Conservation (phyloP, 2,797 vertebrate species). For the Melanotaenia nigrans region DNA sequence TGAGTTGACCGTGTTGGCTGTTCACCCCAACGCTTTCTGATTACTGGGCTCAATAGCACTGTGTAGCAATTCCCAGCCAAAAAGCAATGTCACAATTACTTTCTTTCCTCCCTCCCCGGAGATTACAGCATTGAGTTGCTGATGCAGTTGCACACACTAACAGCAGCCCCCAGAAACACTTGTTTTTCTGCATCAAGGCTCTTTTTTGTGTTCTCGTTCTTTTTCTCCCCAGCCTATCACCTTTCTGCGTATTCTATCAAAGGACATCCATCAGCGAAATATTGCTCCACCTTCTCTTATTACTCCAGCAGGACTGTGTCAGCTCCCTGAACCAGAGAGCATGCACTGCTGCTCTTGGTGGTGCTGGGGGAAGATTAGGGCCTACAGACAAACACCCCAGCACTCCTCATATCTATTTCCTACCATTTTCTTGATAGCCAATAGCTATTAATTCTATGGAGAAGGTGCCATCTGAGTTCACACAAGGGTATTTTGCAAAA, state of each 20-base stretch:
- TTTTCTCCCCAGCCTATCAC: constrained; percentile 68
- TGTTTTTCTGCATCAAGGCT: constrained; percentile 69
- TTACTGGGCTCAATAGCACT: constrained; percentile 63
- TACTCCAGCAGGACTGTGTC: constrained; percentile 72
- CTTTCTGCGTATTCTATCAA: constrained; percentile 71
- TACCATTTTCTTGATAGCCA: constrained; percentile 17
- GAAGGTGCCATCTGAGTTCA: background rate
- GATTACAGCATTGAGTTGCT: constrained; percentile 72
- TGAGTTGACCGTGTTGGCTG: constrained; percentile 49
- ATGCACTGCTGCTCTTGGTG: constrained; percentile 18
- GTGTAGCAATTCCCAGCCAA: constrained; percentile 65
- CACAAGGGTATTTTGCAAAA: background rate
- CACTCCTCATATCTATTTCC: constrained; percentile 13
- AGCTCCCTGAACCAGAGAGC: constrained; percentile 50
- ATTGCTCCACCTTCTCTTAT: constrained; percentile 75
- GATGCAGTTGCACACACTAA: constrained; percentile 66
- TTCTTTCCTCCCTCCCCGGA: constrained; percentile 50
- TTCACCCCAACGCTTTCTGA: constrained; percentile 62
- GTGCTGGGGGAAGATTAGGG: constrained; percentile 10
- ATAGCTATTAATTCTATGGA: constrained; percentile 4
- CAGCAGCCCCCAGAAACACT: constrained; percentile 57
- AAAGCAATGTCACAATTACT: constrained; percentile 76
- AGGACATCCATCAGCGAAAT: constrained; percentile 83
- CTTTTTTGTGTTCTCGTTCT: constrained; percentile 75
- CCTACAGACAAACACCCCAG: background rate